Evolutionary conservation across 2,797 vertebrate species (phyloP).

Genomic region (Microcaecilia unicolor): DNA sequence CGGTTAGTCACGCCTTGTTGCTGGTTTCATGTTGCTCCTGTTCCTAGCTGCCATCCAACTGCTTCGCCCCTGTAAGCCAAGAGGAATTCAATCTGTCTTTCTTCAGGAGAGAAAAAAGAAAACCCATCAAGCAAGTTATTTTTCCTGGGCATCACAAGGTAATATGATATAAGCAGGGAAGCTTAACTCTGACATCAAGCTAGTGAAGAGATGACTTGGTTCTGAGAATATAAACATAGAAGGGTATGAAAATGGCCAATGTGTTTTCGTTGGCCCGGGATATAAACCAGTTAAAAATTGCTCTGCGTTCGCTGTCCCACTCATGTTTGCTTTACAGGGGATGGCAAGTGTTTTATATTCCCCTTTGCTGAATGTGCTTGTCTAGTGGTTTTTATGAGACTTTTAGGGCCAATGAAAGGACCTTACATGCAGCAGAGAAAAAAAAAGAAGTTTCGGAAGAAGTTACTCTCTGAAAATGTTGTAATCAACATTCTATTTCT

Average conservation of each 20-base stretch:
- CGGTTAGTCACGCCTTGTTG: too few species aligned
- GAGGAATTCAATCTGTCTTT: too few species aligned
- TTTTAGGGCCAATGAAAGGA: constrained; percentile 21
- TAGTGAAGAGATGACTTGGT: constrained; percentile 1
- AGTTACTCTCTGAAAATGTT: constrained; percentile 13
- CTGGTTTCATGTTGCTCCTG: too few species aligned
- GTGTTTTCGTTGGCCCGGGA: constrained; percentile 34
- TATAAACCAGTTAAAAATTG: not conserved
- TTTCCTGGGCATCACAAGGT: too few species aligned
- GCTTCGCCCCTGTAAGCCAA: too few species aligned
- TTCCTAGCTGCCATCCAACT: too few species aligned
- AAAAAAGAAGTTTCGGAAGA: constrained; percentile 16
- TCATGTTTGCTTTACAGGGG: constrained; percentile 11
- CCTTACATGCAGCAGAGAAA: constrained; percentile 12
- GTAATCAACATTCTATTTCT: constrained; percentile 20
- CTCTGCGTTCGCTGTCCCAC: not conserved
- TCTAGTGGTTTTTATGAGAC: constrained; percentile 22
- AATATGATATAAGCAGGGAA: too few species aligned
- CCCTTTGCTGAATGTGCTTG: constrained; percentile 20
- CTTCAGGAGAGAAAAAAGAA: too few species aligned
- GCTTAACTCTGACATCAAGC: too few species aligned
- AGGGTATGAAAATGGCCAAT: constrained; percentile 1
- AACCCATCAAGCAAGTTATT: too few species aligned
- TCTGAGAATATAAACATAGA: constrained; percentile 27
- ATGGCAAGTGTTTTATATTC: constrained; percentile 16